A percentile compares a stretch with the other conserved stretches of the same genome.
These are phyloP conservation scores for Acrocephalus scirpaceus DNA, from an alignment of 2,797 vertebrate species.

Conservation along the genomic window DNA sequence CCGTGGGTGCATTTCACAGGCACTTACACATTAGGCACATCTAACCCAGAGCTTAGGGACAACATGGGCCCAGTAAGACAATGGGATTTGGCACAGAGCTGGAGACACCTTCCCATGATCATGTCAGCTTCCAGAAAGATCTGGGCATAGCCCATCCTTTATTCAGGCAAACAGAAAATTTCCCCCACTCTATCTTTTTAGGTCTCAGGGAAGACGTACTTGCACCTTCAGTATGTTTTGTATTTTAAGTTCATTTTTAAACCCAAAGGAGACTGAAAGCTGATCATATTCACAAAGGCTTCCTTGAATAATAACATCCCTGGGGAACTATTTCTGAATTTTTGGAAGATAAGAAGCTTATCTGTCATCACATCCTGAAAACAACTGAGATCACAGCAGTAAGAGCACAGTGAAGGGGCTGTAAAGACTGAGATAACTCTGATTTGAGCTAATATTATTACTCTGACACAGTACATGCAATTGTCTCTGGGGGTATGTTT, in stretches of 20 bases:
- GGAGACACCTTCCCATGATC: not conserved
- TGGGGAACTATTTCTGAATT: not conserved
- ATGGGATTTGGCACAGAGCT: not conserved
- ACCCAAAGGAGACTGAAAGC: not conserved
- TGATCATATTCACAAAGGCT: not conserved
- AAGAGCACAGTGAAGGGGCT: not conserved
- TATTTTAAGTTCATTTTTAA: not conserved
- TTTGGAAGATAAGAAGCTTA: not conserved
- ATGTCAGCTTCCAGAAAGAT: not conserved
- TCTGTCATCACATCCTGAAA: not conserved
- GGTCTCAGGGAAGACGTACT: not conserved
- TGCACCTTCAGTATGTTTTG: not conserved
- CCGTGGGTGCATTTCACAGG: not conserved
- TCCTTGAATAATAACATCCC: not conserved
- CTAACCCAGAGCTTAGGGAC: not conserved
- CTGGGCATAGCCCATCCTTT: not conserved
- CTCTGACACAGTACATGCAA: not conserved
- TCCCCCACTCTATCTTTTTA: not conserved
- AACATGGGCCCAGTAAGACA: not conserved
- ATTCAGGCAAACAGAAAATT: not conserved
- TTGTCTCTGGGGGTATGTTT: not conserved
- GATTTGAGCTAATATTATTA: not conserved
- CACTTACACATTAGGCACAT: not conserved
- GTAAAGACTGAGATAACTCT: not conserved
- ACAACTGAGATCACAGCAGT: not conserved